Percentiles rank a stretch among this genome's conserved stretches.
Evolutionary conservation across 2,888 invertebrate species (phyloP).

Genomic region (Drosophila pegasa): DNA sequence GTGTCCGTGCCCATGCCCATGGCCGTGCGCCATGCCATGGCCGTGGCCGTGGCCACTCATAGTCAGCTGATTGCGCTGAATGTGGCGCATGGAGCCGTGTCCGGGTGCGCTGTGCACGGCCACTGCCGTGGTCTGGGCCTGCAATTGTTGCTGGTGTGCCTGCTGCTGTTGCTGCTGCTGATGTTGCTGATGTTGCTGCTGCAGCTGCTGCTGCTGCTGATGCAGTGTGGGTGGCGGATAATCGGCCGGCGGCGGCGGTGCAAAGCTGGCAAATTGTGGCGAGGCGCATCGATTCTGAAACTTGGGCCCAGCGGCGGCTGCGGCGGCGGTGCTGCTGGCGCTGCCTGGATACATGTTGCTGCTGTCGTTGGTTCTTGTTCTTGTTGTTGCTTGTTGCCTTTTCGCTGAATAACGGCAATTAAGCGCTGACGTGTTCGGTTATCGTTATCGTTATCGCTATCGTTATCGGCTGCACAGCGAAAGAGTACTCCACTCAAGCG

Average conservation of each 20-base stretch:
- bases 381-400: too few relatives aligned
- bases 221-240: conserved; percentile 86
- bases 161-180: conserved; percentile 84
- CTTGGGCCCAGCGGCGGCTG: conserved; percentile 68
- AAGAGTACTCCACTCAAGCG: conserved; percentile 24
- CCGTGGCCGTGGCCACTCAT: conserved; percentile 56
- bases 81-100: conserved; percentile 55
- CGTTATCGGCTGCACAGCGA: conserved; percentile 7
- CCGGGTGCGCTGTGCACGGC: conserved; percentile 56
- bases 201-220: conserved; percentile 14
- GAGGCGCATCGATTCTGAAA: conserved; percentile 84
- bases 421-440: not conserved
- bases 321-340: conserved; percentile 53
- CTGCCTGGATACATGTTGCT: conserved; percentile 81
- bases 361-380: not conserved
- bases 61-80: conserved; percentile 56
- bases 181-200: conserved; percentile 76
- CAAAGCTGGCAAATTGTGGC: conserved; percentile 89
- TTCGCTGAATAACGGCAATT: not conserved
- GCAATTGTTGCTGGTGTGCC: conserved; percentile 49
- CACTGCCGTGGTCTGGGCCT: conserved; percentile 55
- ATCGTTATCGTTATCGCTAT: conserved; percentile 6
- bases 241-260: conserved; percentile 89
- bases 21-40: conserved; percentile 26
- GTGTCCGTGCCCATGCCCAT: conserved; percentile 43